Evolutionary conservation across 1,140 invertebrate species (phyloP), one percentile per base, ranked within the genome.

Genomic region (Diorhabda elongata): DNA sequence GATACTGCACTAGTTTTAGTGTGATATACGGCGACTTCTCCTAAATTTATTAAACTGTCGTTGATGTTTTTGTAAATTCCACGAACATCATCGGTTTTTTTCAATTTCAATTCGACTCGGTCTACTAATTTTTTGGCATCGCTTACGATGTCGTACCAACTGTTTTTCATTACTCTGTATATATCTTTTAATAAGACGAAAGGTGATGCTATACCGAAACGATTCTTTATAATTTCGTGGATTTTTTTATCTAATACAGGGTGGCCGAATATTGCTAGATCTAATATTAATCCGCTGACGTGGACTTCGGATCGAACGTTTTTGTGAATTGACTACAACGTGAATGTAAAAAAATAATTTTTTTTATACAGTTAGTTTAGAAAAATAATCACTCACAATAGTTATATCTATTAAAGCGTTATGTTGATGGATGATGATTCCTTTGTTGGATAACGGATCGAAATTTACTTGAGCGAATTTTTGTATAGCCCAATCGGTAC

Each of bases 191-290:
- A 26, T 3, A 65, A 11, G 4, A 58, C 47, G 26, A 63, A 57
- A 44, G n/a, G 2, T 6, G 64, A 42, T 7, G 58, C 56, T 2
- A 66, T 7, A 3, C 83, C 83, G 61, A 79, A 80, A 8, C 86
- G 77, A 26, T 83, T 78, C 5, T 82, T 57, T 0, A 83, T 85
- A 1, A 81, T 77, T 11, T 73, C 73, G 11, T 85, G 76, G 0
- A 87, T 82, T 57, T 84, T 78, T 8, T 86, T 83, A 61, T 85
- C 84, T 2, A 85, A 79, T 3, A 89, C 81, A 26, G 80, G 74
- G 72, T 86, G 85, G 0, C 89, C 89, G 73, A 84, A 88, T 7
- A 90, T 74, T 0, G 87, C 83, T 70, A 90, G 79, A 71, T 90
- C 76, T 52, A 76, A 56, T 42, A 77, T 71, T 67, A 69, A 72